Percentiles rank a stretch among this genome's conserved stretches.
Evolutionary conservation across 2,113 vertebrate species (phyloP).

Genomic region (Myotis brandtii): DNA sequence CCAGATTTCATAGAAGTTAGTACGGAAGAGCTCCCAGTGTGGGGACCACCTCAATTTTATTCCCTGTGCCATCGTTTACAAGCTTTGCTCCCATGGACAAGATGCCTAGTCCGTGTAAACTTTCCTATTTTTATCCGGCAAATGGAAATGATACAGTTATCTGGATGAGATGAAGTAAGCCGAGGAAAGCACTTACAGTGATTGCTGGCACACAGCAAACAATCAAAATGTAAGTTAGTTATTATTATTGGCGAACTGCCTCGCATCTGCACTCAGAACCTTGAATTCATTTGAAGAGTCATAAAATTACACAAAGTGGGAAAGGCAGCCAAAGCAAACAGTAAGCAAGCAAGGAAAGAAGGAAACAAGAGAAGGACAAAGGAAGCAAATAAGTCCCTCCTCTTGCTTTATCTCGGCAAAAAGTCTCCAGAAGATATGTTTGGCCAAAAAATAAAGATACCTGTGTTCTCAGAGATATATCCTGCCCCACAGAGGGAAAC

Average conservation of each 20-base stretch:
- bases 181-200: not conserved
- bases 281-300: not conserved
- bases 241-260: not conserved
- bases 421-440: not conserved
- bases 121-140: not conserved
- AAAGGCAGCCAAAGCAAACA: not conserved
- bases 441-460: not conserved
- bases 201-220: not conserved
- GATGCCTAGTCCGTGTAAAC: not conserved
- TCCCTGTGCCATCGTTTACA: not conserved
- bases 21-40: not conserved
- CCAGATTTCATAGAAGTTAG: not conserved
- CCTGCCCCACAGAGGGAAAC: not conserved
- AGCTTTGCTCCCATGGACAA: not conserved
- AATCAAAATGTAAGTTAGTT: not conserved
- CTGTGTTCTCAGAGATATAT: not conserved
- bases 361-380: not conserved
- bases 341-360: not conserved
- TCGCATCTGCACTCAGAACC: not conserved
- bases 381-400: not conserved
- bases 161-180: constrained; percentile 19
- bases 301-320: not conserved
- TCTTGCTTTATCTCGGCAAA: not conserved
- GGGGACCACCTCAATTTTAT: not conserved
- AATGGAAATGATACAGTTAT: not conserved